These are phyloP conservation scores for Pegoplata infirma DNA, from an alignment of 2,888 invertebrate species.

Conservation along the genomic window DNA sequence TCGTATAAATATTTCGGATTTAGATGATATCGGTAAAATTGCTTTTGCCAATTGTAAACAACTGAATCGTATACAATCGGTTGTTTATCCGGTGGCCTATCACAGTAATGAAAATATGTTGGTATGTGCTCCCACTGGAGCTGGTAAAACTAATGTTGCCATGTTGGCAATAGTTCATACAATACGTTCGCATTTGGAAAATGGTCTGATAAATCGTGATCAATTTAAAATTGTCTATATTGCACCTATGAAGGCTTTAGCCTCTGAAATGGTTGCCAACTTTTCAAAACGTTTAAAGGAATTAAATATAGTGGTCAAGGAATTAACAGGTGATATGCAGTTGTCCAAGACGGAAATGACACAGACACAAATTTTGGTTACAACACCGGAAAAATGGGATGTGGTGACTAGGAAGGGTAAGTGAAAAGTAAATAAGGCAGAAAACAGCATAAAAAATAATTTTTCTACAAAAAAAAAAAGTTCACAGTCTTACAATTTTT, in stretches of 20 bases:
- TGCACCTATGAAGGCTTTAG: conserved; percentile 99
- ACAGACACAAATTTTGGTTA: conserved; percentile 98
- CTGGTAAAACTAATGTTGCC: conserved; percentile 99
- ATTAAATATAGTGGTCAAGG: conserved; percentile 90
- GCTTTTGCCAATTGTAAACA: conserved; percentile 92
- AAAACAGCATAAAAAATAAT: no score
- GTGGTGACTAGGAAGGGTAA: conserved; percentile 95
- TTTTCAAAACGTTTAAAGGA: conserved; percentile 90
- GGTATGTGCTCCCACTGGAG: conserved; percentile 99
- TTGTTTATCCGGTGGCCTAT: conserved; percentile 97
- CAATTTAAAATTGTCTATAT: conserved; percentile 99
- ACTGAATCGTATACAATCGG: conserved; percentile 96
- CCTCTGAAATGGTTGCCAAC: conserved; percentile 98
- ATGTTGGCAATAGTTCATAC: conserved; percentile 94
- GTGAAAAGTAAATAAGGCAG: not conserved
- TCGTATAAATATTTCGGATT: conserved; percentile 80
- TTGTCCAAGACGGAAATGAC: conserved; percentile 95
- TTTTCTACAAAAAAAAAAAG: no score
- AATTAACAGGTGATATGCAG: conserved; percentile 99
- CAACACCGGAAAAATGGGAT: conserved; percentile 99
- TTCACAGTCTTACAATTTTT: no score
- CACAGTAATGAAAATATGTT: conserved; percentile 97
- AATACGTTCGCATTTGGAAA: conserved; percentile 89
- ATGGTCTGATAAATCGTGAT: conserved; percentile 90
- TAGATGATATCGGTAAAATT: conserved; percentile 88